Base-by-base conservation (phyloP, 1,140 invertebrate genomes). In the Saxidomus purpurata region DNA sequence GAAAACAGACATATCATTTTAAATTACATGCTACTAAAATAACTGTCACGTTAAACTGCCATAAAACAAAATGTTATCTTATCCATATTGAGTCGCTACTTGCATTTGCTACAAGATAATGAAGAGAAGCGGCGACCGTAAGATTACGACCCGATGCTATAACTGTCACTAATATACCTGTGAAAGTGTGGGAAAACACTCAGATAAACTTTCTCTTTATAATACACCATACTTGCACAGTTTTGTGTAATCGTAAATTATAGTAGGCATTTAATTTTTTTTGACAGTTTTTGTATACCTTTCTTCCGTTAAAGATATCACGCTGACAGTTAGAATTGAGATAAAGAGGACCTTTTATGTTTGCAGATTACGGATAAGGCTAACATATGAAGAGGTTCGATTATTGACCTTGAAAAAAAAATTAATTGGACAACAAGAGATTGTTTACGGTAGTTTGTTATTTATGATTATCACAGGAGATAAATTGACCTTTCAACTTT, bases 171-270 rank as follows among this genome's bases (percentile, higher is more conserved):
- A 49, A 61, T 67, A 40, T 82, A 82, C 55, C 49, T 82, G 49
- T 40, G 52, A 82, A 55, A 82, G 80, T 82, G 80, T 82, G 80
- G 80, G 80, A 82, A 82, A 82, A 67, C 52, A 63, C 49, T 11
- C 25, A 63, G 80, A 59, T 82, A 82, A 43, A 82, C 80, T 82
- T 82, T 82, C 80, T 59, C 80, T 82, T 28, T 55, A 71, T n/a
- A n/a, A n/a, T 71, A 55, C 76, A 55, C 55, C 76, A 43, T 47
- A 52, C 47, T 28, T 79, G 67, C 67, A 38, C 76, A 52, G 49
- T 52, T 13, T 31, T 55, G 76, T 52, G 76, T 79, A 79, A 79
- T 55, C 17, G 31, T 52, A 79, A 79, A 52, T 79, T 79, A 52
- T 34, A 3, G 28, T 79, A 38, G 25, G 28, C 76, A 25, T 59